These are phyloP conservation scores for Eupithecia abbreviata DNA, from an alignment of 2,888 invertebrate genomes.

Conservation along the genomic window DNA sequence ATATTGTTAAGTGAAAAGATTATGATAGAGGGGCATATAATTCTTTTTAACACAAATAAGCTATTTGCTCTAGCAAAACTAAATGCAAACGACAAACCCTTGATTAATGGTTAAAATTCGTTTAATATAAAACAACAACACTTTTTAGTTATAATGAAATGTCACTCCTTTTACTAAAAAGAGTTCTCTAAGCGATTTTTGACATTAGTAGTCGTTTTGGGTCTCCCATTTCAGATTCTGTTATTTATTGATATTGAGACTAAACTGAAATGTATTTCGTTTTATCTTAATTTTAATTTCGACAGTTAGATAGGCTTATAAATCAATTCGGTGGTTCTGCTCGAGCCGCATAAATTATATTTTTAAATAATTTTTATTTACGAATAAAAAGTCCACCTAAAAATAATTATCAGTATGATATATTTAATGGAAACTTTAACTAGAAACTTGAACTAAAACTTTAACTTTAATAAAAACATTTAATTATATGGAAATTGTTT, in stretches of 20 bases:
- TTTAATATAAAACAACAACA: background rate
- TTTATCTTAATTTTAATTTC: constrained; percentile 36
- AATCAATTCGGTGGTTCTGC: constrained; percentile 42
- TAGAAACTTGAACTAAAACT: too few relatives aligned
- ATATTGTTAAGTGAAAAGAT: background rate
- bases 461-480: too few relatives aligned
- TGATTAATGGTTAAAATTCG: background rate
- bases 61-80: background rate
- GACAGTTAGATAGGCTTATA: constrained; percentile 38
- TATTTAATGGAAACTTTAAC: too few relatives aligned
- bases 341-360: constrained; percentile 24
- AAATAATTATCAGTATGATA: background rate
- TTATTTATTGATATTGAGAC: constrained; percentile 14
- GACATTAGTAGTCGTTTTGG: constrained; percentile 12
- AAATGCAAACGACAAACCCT: background rate
- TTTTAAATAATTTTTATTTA: background rate
- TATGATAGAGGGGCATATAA: background rate
- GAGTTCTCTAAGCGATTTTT: background rate
- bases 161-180: background rate
- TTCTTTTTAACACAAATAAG: background rate
- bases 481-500: too few relatives aligned
- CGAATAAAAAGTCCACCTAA: background rate
- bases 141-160: background rate
- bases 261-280: constrained; percentile 28
- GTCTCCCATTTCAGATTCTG: constrained; percentile 7